Base-by-base conservation (phyloP, 2,888 invertebrate species). In the Pegoplata infirma region DNA sequence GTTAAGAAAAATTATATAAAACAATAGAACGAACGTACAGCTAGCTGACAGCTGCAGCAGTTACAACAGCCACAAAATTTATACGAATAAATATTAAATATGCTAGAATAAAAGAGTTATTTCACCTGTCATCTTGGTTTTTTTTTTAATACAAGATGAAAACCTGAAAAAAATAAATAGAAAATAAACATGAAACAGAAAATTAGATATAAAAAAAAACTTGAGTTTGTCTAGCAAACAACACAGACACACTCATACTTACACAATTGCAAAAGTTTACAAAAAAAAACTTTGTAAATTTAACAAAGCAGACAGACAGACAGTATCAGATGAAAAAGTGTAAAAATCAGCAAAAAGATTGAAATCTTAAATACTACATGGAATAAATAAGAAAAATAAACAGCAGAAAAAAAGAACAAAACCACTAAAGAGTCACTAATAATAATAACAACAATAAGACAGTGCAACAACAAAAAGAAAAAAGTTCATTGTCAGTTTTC, bases 121-220 rank as follows among this genome's bases (percentile, higher is more conserved):
- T 75, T 79, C 79, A 79, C 79, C 79, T 79, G 79, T 75, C 79
- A 79, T 51, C 74, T 71, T 55, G 49, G 66, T 67, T 69, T n/a
- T n/a, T n/a, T n/a, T n/a, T n/a, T n/a, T n/a, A 49, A 19, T 25
- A 64, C 49, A 64, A 53, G 40, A 23, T 55, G 36, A 49, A 51
- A n/a, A n/a, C n/a, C n/a, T n/a, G n/a, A n/a, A n/a, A n/a, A n/a
- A 14, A 21, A 21, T 17, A 19, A n/a, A 25, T 44, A 53, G 4
- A 46, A 46, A 53, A 44, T 53, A 23, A 68, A 21, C 36, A 17
- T 61, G 32, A 61, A 49, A 47, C 21, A 47, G 32, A 59, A 53
- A 58, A 49, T 23, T 53, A 21, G 16, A 40, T 44, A 25, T 23
- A 28, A 67, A 47, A 32, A 21, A 46, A n/a, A n/a, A n/a, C n/a